phyloP scores from a whole-genome alignment of 2,797 vertebrate genomes.

The Ctenopoma kingsleyae region DNA sequence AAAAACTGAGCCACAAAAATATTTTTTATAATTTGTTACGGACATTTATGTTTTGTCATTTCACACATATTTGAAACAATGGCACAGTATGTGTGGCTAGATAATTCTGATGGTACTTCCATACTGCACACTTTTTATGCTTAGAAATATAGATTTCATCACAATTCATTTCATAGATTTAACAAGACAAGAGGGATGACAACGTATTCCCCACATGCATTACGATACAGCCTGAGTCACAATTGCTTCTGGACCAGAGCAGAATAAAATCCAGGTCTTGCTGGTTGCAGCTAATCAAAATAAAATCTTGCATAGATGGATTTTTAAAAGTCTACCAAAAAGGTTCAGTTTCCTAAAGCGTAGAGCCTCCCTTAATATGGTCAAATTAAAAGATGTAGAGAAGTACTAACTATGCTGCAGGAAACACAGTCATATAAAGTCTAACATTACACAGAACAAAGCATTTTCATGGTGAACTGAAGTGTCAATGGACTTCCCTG shows the following conservation, averaged over 20 bases:
- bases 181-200: neutral
- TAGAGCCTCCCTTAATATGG: conserved; percentile 1
- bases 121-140: conserved; percentile 4
- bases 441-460: neutral
- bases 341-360: neutral
- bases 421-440: neutral
- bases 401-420: neutral
- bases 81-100: neutral
- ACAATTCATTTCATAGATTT: neutral
- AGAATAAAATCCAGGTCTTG: conserved; percentile 18
- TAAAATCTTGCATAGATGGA: neutral
- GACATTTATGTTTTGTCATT: neutral
- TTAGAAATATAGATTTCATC: neutral
- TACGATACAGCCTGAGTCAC: neutral
- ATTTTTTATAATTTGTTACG: neutral
- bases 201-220: neutral
- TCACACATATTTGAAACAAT: conserved; percentile 8
- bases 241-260: conserved; percentile 12
- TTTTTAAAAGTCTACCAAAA: conserved; percentile 3
- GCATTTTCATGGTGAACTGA: conserved; percentile 3
- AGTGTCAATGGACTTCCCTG: neutral
- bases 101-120: neutral
- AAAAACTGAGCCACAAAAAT: conserved; percentile 9
- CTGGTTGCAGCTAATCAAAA: conserved; percentile 3
- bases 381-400: neutral